These are phyloP conservation scores for Podarcis lilfordi DNA, from an alignment of 2,797 vertebrate species.

Conservation along the genomic window DNA sequence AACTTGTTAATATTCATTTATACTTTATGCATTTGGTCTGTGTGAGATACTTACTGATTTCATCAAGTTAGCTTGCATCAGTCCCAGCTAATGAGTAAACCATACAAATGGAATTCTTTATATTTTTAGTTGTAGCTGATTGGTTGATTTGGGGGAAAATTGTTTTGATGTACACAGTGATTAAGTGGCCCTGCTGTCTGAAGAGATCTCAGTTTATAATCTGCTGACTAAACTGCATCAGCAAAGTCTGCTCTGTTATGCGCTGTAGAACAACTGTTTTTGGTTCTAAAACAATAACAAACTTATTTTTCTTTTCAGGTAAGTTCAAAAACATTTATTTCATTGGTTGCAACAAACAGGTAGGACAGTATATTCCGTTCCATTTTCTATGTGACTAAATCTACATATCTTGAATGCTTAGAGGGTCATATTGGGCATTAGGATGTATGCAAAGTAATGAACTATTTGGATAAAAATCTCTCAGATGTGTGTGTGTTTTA, in stretches of 20 bases:
- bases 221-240: background rate
- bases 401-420: background rate
- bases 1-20: background rate
- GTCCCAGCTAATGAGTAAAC: background rate
- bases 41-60: background rate
- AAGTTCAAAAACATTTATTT: slow-evolving; percentile 63
- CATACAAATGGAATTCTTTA: background rate
- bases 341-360: slow-evolving; percentile 48
- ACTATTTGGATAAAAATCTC: background rate
- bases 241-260: background rate
- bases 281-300: background rate
- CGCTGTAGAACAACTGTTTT: slow-evolving; percentile 1
- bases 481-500: background rate
- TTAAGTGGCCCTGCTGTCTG: background rate
- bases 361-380: slow-evolving; percentile 41
- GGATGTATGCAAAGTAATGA: background rate
- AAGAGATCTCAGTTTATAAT: background rate
- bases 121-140: background rate
- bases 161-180: background rate
- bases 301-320: slow-evolving; percentile 65
- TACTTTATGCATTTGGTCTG: background rate
- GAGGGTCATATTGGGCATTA: background rate
- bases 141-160: background rate
- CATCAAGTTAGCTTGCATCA: background rate
- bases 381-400: background rate